Evolutionary conservation across 2,888 invertebrate species (phyloP).

Genomic region (Carterocephalus palaemon): DNA sequence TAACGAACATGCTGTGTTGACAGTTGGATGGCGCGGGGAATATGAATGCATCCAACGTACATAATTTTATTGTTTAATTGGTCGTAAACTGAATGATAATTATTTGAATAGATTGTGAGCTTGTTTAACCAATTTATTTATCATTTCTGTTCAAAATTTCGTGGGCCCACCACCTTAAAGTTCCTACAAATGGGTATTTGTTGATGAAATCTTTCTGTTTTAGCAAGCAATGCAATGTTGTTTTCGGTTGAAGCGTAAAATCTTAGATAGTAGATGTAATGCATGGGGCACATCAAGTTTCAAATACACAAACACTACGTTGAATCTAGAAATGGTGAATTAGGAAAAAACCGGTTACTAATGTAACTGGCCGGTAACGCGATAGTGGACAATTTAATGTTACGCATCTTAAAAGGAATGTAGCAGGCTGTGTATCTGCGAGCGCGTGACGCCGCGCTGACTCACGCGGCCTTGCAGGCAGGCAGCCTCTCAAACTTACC

Average conservation of each 20-base stretch:
- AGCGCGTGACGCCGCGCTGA: constrained; percentile 49
- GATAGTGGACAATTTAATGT: constrained; percentile 23
- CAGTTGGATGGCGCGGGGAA: constrained; percentile 5
- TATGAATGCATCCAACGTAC: background rate
- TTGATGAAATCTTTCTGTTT: no score
- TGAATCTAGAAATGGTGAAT: no score
- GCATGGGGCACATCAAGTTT: no score
- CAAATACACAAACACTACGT: no score
- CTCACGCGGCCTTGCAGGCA: constrained; percentile 52
- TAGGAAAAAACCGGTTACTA: no score
- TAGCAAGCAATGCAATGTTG: no score
- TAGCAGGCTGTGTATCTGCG: constrained; percentile 29
- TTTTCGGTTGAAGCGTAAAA: no score
- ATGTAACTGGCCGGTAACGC: background rate
- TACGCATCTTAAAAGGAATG: constrained; percentile 47
- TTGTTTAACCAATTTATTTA: no score
- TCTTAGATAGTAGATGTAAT: no score
- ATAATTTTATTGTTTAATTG: background rate
- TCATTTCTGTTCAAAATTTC: no score
- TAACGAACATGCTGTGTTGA: background rate
- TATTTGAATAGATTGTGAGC: background rate
- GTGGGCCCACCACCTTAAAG: no score
- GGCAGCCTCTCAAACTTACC: constrained; percentile 34
- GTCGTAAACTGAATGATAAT: background rate
- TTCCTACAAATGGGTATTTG: no score